A percentile compares a stretch with the other conserved stretches of the same genome.
These are phyloP conservation scores for Hippoglossus hippoglossus DNA, from an alignment of 2,797 vertebrate genomes.

Conservation along the genomic window DNA sequence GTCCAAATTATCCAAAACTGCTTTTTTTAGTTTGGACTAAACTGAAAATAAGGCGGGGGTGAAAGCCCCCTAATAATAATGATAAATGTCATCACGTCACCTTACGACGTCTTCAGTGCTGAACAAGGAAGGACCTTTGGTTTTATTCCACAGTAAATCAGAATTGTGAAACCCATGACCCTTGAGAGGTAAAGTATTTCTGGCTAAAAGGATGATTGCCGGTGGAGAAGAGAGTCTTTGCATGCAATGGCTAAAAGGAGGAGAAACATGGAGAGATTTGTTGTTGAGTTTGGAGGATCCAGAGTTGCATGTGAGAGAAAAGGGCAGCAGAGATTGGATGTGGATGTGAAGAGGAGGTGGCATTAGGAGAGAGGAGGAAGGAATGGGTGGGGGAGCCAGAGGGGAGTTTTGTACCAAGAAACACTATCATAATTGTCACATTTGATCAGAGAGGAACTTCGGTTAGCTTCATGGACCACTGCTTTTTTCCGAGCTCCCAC, in stretches of 20 bases:
- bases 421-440: slow-evolving; percentile 80
- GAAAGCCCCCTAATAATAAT: too few relatives aligned
- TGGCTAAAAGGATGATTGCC: not conserved
- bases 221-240: not conserved
- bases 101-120: too few relatives aligned
- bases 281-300: slow-evolving; percentile 16
- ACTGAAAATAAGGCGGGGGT: too few relatives aligned
- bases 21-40: too few relatives aligned
- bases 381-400: slow-evolving; percentile 45
- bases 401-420: slow-evolving; percentile 66
- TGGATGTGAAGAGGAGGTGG: slow-evolving; percentile 58
- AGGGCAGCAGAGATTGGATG: slow-evolving; percentile 32
- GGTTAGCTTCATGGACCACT: slow-evolving; percentile 75
- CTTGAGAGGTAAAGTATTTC: not conserved
- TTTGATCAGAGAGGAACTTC: slow-evolving; percentile 77
- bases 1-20: too few relatives aligned
- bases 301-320: slow-evolving; percentile 40
- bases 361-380: slow-evolving; percentile 48
- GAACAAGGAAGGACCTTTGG: not conserved
- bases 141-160: not conserved
- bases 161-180: not conserved
- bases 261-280: not conserved
- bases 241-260: not conserved
- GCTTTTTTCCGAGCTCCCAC: slow-evolving; percentile 59
- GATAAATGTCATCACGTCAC: too few relatives aligned